Evolutionary conservation across 2,888 invertebrate genomes (phyloP), one percentile per base, ranked within the genome.

Genomic region (Eudasyphora cyanicolor): DNA sequence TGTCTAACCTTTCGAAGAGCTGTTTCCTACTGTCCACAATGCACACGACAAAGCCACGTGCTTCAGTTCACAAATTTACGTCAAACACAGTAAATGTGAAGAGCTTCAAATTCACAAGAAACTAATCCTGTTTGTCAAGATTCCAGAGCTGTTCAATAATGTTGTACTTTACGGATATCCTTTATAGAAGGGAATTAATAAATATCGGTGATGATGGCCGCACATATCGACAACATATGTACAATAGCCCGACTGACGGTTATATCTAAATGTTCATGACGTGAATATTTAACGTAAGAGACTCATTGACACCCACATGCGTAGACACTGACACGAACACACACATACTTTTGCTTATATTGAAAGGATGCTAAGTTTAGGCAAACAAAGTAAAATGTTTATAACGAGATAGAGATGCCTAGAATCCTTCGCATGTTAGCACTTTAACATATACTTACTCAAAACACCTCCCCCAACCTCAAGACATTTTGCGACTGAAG

Each of bases 351-450:
- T n/a, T n/a, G n/a, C n/a, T n/a, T n/a, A n/a, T n/a, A n/a, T n/a
- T n/a, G n/a, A n/a, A n/a, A 51, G 32, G 32, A 32, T 32, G 8
- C 32, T 32, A 32, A 32, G 32, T 32, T n/a, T 49, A 45, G 24
- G 14, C n/a, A 29, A 17, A 54, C 3, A 4, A 67, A 75, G 24
- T 60, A 49, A 60, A 60, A 17, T 60, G 67, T 60, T 45, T 24
- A 32, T 42, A 17, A 17, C 21, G 17, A 2, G n/a, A 29, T 7
- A 29, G 17, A 42, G 42, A n/a, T 35, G 35, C 19, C 64, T 21
- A 10, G 64, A 35, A 64, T 38, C 38, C 38, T 35, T 62, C 32
- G 32, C 35, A 38, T 64, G 35, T 64, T 60, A 24, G 29, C 60
- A 60, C 60, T 60, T 60, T 45, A 7, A n/a, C 45, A 45, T n/a